Base-by-base conservation (phyloP, 2,113 vertebrate species). In the Fulica atra region DNA sequence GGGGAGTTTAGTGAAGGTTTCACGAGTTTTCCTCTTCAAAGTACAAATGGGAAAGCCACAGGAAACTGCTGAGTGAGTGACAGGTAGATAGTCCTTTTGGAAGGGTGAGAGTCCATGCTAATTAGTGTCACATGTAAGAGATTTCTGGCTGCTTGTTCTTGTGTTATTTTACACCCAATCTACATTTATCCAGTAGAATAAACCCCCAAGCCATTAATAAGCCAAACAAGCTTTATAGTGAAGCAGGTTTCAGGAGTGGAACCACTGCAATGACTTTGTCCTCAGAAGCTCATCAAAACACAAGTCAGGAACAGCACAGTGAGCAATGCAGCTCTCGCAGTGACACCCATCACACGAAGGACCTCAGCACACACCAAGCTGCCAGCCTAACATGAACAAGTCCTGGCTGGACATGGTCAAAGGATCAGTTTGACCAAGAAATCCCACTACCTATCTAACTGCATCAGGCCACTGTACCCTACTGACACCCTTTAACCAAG, bases 361-460 rank as follows among this genome's bases (percentile, higher is more conserved):
- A 92, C 88, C 81, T 71, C 86, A 53, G 70, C 26, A 60, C 4
- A 36, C 42, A 40, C 23, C 87, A 64, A 76, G 86, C 85, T 79
- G 36, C 70, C 25, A 38, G 79, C 51, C 13, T 44, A 71, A 94
- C 4, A 12, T 8, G 74, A 82, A 95, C 89, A 79, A 73, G 88
- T 51, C 51, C 66, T 80, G 76, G 94, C 5, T 48, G 85, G 89
- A 84, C 84, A n/a, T 21, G n/a, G 91, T 65, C 89, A 91, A 80
- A 78, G 90, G 92, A 92, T 68, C 88, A 63, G 26, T 89, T 77
- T 93, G 73, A 86, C 93, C 93, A 95, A 92, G 56, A 96, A 95
- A 90, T 85, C 84, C 84, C 38, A 36, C 69, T 93, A 63, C 95
- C 85, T 91, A 82, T 46, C 69, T 50, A 69, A 60, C 73, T 26